Evolutionary conservation across 53 echinoderm and acorn worm species (phyloP).

Genomic region (Crossaster papposus): DNA sequence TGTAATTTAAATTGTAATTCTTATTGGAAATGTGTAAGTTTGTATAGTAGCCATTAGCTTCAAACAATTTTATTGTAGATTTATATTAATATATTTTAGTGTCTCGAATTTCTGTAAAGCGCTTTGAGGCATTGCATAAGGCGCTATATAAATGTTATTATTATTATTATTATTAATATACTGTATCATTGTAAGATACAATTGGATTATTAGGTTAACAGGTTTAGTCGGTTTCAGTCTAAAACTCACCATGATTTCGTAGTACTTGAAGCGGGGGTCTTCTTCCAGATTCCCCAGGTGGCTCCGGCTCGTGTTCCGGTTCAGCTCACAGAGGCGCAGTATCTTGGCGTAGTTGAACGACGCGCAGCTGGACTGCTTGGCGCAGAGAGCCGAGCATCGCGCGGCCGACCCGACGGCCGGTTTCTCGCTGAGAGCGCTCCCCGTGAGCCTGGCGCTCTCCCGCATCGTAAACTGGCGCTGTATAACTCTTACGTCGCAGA

Average conservation of each 20-base stretch:
- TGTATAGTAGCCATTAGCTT: no score
- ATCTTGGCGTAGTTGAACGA: constrained; percentile 41
- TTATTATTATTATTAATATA: no score
- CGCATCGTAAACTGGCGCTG: background rate
- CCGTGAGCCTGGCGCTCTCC: background rate
- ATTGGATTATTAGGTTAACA: background rate
- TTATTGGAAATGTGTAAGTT: no score
- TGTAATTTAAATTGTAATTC: no score
- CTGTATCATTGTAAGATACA: no score
- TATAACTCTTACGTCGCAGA: background rate
- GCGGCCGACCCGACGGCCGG: background rate
- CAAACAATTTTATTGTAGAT: no score
- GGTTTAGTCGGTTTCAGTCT: background rate
- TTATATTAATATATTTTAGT: no score
- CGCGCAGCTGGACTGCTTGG: background rate
- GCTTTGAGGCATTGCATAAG: no score
- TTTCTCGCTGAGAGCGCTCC: background rate
- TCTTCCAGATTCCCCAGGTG: background rate
- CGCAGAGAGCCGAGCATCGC: constrained; percentile 32
- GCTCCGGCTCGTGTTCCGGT: background rate
- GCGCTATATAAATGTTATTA: no score
- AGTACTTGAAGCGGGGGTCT: constrained; percentile 7
- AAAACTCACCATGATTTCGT: constrained; percentile 19
- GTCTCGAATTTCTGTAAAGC: no score
- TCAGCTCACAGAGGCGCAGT: constrained; percentile 26